Evolutionary conservation across 2,888 invertebrate genomes (phyloP), one percentile per base, ranked within the genome.

Genomic region (Lasioglossum malachurum): DNA sequence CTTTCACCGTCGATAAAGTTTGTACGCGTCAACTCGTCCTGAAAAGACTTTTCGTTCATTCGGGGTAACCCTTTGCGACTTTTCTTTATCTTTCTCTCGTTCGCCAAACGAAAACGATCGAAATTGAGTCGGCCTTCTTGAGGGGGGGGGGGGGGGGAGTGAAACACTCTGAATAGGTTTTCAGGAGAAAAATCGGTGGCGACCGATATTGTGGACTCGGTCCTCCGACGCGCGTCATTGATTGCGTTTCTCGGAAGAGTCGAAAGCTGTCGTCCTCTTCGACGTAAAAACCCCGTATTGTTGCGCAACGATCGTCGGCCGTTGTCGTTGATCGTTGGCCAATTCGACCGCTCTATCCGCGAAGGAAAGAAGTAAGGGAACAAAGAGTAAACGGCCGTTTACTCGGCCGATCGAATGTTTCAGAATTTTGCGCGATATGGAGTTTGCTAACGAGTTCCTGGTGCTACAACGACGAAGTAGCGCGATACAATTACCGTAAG

Each of bases 1-100:
- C 95, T 95, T 95, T 95, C 95, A 95, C 95, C 95, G 92, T 95
- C 95, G 94, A 95, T 95, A 93, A 93, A 92, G 92, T 87, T 88
- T 87, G 89, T 89, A 85, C 90, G 88, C 88, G 89, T 89, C 89
- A 89, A 91, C 88, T 87, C 83, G 89, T 88, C 90, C 92, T 90
- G 90, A 93, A 94, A 93, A 93, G 92, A 31, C 31, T 31, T 27
- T 31, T 16, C 64, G 64, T 64, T 69, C 64, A 31, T 64, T 69
- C 10, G 67, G 35, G 67, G 35, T 23, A 19, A 41, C n/a, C 57
- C 23, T n/a, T 44, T 38, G 44, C 44, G 69, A 10, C 19, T 27
- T 14, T 35, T 41, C 72, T 10, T 31, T 64, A 27, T 31, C 12
- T 10, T 35, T 23, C 16, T 1, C 38, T 44, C 31, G 60, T 16